Evolutionary conservation across 2,888 invertebrate species (phyloP), one percentile per base, ranked within the genome.

Genomic region (Alsophila aescularia): DNA sequence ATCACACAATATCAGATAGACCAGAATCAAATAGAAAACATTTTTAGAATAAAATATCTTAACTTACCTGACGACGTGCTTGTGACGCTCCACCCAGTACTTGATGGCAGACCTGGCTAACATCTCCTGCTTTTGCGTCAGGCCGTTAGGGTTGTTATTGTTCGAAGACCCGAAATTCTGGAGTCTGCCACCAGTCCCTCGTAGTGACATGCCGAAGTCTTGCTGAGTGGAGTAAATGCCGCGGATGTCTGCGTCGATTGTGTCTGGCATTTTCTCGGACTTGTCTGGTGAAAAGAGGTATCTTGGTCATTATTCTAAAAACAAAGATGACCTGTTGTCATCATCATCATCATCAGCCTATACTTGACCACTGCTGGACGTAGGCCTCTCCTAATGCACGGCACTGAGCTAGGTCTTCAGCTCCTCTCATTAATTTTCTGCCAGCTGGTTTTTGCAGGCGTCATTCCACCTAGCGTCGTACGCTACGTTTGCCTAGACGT

Each of bases 71-170:
- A 97, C 97, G 48, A 97, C 95, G 75, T 97, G 97, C 84, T 97
- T 97, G 78, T 97, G 97, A 32, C 97, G 90, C 74, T 97, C 97
- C 21, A 97, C 97, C 97, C 97, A 97, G 75, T 97, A 97, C 73
- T 96, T 97, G 70, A 97, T 97, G 13, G 97, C 96, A 27, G 96
- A 96, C 64, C 97, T 92, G 0, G 97, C 96, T 84, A 97, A 92
- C 88, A 96, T 93, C 81, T 97, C 96, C 74, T 97, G 96, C 73
- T 96, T 97, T 79, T 95, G 95, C 0, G 95, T 95, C 43, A 97
- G 85, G 0, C 96, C 96, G 65, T 96, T 97, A 0, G 96, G 96
- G 64, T 96, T 91, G 15, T 71, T 95, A 2, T 92, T 85, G 0
- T 92, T 92, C n/a, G 62, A 12, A 0, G 24, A 60, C 42, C 74